phyloP scores from a whole-genome alignment of 2,113 vertebrate genomes.

The Zonotrichia leucophrys region DNA sequence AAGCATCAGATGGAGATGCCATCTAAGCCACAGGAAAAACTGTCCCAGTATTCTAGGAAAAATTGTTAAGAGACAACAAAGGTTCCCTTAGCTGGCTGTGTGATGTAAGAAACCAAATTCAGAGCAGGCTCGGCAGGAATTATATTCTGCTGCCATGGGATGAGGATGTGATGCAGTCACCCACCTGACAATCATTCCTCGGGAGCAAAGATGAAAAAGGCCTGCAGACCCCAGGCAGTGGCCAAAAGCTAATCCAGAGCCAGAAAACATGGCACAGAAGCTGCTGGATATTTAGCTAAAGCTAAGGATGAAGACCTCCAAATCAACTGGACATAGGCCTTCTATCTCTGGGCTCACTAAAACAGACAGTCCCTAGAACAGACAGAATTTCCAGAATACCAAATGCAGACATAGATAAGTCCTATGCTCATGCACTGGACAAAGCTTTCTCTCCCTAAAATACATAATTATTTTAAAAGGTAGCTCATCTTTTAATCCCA shows the following conservation, averaged over 20 bases:
- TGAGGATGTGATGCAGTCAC: neutral
- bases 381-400: neutral
- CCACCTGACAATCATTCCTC: neutral
- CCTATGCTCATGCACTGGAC: neutral
- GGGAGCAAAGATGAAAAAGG: neutral
- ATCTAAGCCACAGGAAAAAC: neutral
- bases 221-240: neutral
- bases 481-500: neutral
- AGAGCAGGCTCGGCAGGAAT: neutral
- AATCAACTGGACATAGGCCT: neutral
- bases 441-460: neutral
- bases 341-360: neutral
- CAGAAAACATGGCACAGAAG: neutral
- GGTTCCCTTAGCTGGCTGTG: neutral
- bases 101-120: neutral
- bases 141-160: neutral
- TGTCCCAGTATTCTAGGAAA: neutral
- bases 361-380: neutral
- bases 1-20: rapidly evolving
- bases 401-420: neutral
- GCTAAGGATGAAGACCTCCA: neutral
- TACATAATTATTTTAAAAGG: neutral
- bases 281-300: neutral
- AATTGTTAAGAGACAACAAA: neutral
- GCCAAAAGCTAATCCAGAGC: neutral